Evolutionary conservation across 2,113 vertebrate genomes (phyloP), one percentile per base, ranked within the genome.

Genomic region (Lamprologus ornatipinnis): DNA sequence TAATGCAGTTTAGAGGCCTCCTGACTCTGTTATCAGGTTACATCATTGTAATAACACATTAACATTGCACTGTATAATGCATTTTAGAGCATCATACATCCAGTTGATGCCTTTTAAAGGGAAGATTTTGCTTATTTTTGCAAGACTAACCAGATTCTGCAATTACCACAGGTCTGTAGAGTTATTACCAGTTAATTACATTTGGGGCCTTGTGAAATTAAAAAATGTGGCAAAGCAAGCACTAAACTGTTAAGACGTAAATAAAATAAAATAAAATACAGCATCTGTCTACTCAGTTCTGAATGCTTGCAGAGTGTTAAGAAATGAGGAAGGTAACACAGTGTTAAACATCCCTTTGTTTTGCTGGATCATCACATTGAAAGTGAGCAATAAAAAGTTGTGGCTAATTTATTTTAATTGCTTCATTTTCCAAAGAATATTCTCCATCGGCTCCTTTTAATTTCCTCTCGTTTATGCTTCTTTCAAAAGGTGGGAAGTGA

Each of bases 401-500:
- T 21, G n/a, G 63, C 35, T 68, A 73, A 47, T 73, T 28, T 47
- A 45, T 45, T 47, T 73, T 45, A 26, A 23, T 73, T 73, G 21
- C 14, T 73, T 47, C 68, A 26, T 80, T 55, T 58, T 58, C 31
- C 35, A 11, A 19, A 28, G 49, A 35, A 28, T 19, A 49, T 40
- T 19, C 23, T 79, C 37, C 23, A 49, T n/a, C 19, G 2, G 35
- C 28, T 35, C 19, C 8, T 58, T 47, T 78, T 15, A 14, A 78
- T 78, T 70, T 31, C 12, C 9, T 70, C 13, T 17, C 21, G 2
- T 49, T 37, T 28, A 2, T 80, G 23, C 3, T 57, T 73, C 49
- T 78, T 54, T 80, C 45, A 28, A 47, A 51, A 99, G 98, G 94
- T 99, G 99, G 99, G 98, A 99, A 90, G 94, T 97, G 81, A 99